Base-by-base conservation (phyloP, 2,113 vertebrate genomes). In the Egretta garzetta region DNA sequence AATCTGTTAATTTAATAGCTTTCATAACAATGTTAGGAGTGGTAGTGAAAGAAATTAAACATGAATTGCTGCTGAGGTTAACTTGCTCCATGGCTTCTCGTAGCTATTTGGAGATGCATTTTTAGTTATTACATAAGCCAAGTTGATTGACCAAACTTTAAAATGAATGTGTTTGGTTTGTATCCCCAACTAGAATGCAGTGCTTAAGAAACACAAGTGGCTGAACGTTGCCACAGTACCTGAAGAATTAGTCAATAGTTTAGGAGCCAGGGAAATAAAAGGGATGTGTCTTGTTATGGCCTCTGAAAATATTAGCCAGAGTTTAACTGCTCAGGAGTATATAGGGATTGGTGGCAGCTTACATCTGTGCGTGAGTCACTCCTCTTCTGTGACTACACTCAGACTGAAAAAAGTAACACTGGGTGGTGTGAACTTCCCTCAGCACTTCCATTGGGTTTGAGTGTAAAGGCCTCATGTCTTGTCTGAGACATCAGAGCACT, bases 1-100 rank as follows among this genome's bases (percentile, higher is more conserved):
- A 95, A 93, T 93, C 18, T 64, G 93, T 94, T 97, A 96, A 97
- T 95, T 96, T 96, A 97, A 94, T 95, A 97, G 39, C 37, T 79
- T 95, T 93, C 83, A 85, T 92, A 92, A 86, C 91, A 88, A 76
- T 63, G 6, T 89, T 86, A 96, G 83, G 39, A 68, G 56, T 90
- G 59, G 56, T 71, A 62, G 52, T 84, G 47, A 86, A 90, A 92
- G 86, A 95, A 97, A 96, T 96, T 84, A 96, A 94, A 87, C 80
- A 76, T 88, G 55, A 96, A 85, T 77, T 94, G 55, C 66, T 93
- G 80, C 80, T 1, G 35, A 91, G 19, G 83, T 52, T 95, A 73
- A 63, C 88, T 39, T 86, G 68, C 53, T 95, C 52, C 28, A 35
- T 39, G 67, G 91, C 28, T 66, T 47, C 45, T 91, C 3, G 1